Percentiles rank a stretch among this genome's conserved stretches.
Conservation (phyloP, 1,140 invertebrate species). For the Temnothorax nylanderi region DNA sequence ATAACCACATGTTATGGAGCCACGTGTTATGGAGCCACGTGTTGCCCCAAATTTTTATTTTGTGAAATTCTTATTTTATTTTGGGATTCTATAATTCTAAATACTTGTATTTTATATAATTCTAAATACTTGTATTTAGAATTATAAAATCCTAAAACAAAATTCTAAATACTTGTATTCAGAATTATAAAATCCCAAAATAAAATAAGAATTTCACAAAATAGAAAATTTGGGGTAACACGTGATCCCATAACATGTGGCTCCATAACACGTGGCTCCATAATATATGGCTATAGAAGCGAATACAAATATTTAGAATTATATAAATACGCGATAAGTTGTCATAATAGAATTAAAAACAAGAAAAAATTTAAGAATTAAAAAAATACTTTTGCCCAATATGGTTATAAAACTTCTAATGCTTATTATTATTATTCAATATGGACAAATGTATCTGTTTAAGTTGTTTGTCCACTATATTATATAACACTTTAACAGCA, state of each 20-base stretch:
- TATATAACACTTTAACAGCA: slow-evolving; percentile 3
- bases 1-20: too few relatives aligned
- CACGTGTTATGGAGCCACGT: not conserved
- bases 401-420: not conserved
- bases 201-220: too few relatives aligned
- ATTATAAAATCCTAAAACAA: too few relatives aligned
- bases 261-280: too few relatives aligned
- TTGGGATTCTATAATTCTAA: not conserved
- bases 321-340: not conserved
- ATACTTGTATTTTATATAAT: too few relatives aligned
- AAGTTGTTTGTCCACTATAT: not conserved
- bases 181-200: too few relatives aligned
- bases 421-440: not conserved
- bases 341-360: not conserved
- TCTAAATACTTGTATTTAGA: too few relatives aligned
- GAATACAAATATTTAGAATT: not conserved
- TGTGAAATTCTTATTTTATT: not conserved
- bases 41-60: not conserved
- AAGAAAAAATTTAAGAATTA: not conserved
- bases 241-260: too few relatives aligned
- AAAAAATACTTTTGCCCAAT: not conserved
- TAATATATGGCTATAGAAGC: too few relatives aligned
- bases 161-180: too few relatives aligned
- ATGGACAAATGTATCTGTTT: not conserved
- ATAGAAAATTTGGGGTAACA: too few relatives aligned